Conservation (phyloP, 1,140 invertebrate genomes). For the Drosophila insularis region DNA sequence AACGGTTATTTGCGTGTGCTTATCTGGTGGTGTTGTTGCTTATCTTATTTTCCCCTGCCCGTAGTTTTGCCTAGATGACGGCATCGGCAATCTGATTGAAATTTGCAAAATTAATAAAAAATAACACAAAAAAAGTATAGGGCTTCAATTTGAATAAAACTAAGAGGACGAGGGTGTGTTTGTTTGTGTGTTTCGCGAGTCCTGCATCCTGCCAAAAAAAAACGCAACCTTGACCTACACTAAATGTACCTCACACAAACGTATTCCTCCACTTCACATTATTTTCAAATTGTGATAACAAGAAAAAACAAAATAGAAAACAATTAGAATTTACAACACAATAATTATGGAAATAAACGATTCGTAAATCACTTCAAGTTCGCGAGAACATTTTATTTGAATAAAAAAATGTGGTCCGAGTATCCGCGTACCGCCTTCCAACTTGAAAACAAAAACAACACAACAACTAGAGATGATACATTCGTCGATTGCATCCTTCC, state of each 20-base stretch:
- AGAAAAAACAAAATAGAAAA: not conserved
- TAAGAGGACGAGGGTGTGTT: not conserved
- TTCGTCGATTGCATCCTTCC: too few relatives aligned
- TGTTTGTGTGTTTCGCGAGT: not conserved
- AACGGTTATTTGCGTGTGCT: constrained; percentile 11
- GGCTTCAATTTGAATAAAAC: constrained; percentile 27
- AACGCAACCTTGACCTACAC: constrained; percentile 6
- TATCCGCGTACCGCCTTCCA: not conserved
- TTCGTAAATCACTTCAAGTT: not conserved
- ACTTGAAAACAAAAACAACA: too few relatives aligned
- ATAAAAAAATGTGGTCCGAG: not conserved
- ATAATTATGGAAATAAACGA: not conserved
- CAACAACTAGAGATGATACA: not conserved
- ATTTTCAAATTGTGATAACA: not conserved
- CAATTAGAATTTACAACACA: not conserved
- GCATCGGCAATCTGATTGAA: not conserved
- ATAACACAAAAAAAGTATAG: constrained; percentile 22
- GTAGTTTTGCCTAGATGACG: not conserved
- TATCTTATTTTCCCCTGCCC: not conserved
- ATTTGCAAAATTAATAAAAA: not conserved
- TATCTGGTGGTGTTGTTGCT: constrained; percentile 9
- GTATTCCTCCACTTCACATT: not conserved
- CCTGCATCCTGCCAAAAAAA: constrained; percentile 3
- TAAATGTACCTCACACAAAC: not conserved
- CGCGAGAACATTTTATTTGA: not conserved